Conservation (phyloP, 1,140 invertebrate species). For the Muscidifurax raptorellus region DNA sequence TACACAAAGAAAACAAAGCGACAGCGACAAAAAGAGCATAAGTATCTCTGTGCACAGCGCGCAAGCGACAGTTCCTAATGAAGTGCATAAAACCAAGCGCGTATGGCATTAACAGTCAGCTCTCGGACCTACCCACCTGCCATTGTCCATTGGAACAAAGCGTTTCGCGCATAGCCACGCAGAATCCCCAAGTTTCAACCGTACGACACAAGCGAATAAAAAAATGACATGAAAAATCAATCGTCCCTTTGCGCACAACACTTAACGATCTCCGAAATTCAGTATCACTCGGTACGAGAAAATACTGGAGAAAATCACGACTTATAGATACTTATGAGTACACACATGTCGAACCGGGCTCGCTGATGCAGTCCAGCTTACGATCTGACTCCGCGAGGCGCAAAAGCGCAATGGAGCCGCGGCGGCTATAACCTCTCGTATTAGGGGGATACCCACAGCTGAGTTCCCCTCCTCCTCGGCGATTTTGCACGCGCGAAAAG, state of each 20-base stretch:
- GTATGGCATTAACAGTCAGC: neutral
- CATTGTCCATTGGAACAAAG: conserved; percentile 38
- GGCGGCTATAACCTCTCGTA: neutral
- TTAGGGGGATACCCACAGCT: neutral
- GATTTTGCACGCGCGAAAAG: neutral
- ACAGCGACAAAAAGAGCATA: neutral
- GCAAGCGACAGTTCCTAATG: neutral
- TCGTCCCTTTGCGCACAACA: neutral
- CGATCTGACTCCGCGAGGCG: neutral
- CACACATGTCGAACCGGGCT: neutral
- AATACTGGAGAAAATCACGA: too few relatives aligned
- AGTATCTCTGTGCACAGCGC: too few relatives aligned
- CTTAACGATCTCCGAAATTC: neutral
- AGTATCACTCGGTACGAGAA: neutral
- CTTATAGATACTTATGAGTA: neutral
- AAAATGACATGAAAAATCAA: neutral
- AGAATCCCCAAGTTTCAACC: neutral
- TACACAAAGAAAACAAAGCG: conserved; percentile 37
- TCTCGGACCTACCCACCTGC: conserved; percentile 12
- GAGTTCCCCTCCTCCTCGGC: neutral
- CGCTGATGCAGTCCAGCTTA: neutral
- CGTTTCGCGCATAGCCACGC: neutral
- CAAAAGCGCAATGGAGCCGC: conserved; percentile 40
- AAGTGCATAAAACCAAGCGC: neutral
- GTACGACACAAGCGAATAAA: neutral